Base-by-base conservation (phyloP, 2,888 invertebrate genomes). In the Taenaris catops region DNA sequence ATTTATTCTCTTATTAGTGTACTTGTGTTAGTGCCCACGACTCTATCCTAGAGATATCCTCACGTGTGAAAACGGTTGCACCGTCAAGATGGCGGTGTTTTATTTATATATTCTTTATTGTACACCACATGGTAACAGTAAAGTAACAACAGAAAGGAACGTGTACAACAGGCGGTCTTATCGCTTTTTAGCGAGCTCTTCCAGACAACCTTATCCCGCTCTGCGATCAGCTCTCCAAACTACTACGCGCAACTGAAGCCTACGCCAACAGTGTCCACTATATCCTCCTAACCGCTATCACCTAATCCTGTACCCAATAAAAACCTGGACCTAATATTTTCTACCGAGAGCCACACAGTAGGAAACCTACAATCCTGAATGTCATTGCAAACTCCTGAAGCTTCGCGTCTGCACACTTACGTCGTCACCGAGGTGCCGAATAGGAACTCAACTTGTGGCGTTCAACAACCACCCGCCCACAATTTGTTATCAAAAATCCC, bases 201-300 rank as follows among this genome's bases (percentile, higher is more conserved):
- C n/a, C n/a, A n/a, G n/a, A n/a, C n/a, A n/a, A n/a, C n/a, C n/a
- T n/a, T n/a, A 72, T 58, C 71, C 66, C 66, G 71, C 62, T 69
- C 73, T 68, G 63, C 76, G 70, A 71, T 60, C 72, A 65, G 66
- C 81, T 73, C 79, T 67, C 71, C 78, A 72, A 71, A 66, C 72
- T 70, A 58, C 81, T 67, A 58, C 78, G 76, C 63, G 72, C 76
- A 63, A 60, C 76, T 57, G 76, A 71, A 74, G 76, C 63, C 78
- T 65, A 56, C 74, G 66, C 67, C 71, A 66, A 63, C 80, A 64
- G 69, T 72, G 61, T 65, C 64, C 80, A 64, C 58, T 64, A 59
- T 57, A 58, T 62, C 64, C 64, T 62, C 64, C 64, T 69, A 63
- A 78, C 79, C 46, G 83, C 83, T 58, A 70, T 81, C 62, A 84